Evolutionary conservation across 2,113 vertebrate genomes (phyloP).

Genomic region (Acrocephalus arundinaceus): DNA sequence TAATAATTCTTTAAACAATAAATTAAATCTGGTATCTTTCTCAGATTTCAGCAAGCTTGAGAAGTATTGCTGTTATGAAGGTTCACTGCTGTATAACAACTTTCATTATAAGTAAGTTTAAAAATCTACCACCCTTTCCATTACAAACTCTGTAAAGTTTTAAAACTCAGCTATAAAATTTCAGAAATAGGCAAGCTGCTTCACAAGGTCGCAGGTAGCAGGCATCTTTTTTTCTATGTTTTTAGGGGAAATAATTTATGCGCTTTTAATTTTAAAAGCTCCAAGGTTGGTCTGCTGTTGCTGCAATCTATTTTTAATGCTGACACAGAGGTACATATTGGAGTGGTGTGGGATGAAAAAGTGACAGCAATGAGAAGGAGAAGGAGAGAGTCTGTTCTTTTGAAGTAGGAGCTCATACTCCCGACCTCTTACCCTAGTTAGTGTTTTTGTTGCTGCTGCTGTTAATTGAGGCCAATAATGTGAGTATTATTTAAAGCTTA

Average conservation of each 20-base stretch:
- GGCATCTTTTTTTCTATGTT: not conserved
- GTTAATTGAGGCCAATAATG: not conserved
- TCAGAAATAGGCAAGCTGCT: not conserved
- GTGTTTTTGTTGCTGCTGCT: not conserved
- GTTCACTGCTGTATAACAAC: not conserved
- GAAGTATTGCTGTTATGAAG: not conserved
- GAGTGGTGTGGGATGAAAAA: not conserved
- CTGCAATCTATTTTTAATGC: not conserved
- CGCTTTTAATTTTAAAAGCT: not conserved
- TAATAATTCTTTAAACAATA: not conserved
- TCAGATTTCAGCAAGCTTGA: not conserved
- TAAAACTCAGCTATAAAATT: not conserved
- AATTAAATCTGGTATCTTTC: not conserved
- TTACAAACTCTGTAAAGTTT: not conserved
- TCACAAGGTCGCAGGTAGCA: not conserved
- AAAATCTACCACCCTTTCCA: not conserved
- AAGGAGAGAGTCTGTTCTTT: not conserved
- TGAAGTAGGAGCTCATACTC: not conserved
- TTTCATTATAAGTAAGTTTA: not conserved
- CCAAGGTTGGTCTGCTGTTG: not conserved
- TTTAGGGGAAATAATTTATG: not conserved
- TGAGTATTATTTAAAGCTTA: not conserved
- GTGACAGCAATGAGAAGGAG: not conserved
- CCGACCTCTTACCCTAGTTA: not conserved
- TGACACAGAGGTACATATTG: not conserved